Evolutionary conservation across 1,140 invertebrate species (phyloP), one percentile per base, ranked within the genome.

Genomic region (Diorhabda carinulata): DNA sequence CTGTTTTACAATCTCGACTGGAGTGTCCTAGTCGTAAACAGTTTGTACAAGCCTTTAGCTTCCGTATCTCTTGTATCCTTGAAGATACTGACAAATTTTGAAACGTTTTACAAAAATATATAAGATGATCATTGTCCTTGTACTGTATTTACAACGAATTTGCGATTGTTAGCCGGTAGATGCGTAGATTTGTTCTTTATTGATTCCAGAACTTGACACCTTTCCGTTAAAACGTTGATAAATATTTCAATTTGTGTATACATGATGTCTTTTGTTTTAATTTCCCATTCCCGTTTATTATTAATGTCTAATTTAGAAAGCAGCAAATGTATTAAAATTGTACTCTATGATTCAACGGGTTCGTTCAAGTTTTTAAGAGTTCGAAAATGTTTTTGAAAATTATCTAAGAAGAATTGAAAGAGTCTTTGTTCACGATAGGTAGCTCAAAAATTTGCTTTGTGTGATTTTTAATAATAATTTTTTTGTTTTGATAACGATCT

Each of bases 401-500:
- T 65, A 42, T 65, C 3, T n/a, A 57, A 56, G 3, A 57, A 5
- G 64, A 65, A 45, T 5, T 57, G 60, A 45, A 42, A 6, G 62
- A 61, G 8, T 56, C 9, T 70, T 74, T 74, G 45, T 57, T 9
- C 5, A 74, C 43, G 5, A 9, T 60, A 3, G 63, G 57, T 40
- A 43, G 6, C n/a, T n/a, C n/a, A 43, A 74, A 59, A 40, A 74
- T 70, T 25, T 40, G 4, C 1, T 57, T 52, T 5, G 73, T 59
- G 52, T 74, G 71, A 2, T 57, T 67, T 9, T 73, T 47, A 5
- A 72, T 66, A 10, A 74, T 70, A 58, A 69, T 5, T 60, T 63
- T 59, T 57, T 68, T 71, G 9, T 72, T 74, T 67, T 72, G 56
- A 61, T 66, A 72, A 40, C 72, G 60, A 65, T 69, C 72, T 42